These are phyloP conservation scores for Amyelois transitella DNA, from an alignment of 1,140 invertebrate species.

Conservation along the genomic window DNA sequence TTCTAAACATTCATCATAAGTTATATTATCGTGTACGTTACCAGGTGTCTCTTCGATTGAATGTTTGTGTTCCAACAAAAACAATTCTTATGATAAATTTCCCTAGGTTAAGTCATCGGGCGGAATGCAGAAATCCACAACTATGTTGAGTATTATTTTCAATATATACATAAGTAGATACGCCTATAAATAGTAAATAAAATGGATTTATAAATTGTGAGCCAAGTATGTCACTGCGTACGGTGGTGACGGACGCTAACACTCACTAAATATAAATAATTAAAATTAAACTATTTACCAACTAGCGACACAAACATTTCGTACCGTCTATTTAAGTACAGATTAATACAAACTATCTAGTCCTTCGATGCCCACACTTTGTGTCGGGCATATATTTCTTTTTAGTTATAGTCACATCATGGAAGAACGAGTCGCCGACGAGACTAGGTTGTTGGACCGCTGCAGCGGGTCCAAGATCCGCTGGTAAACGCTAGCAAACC, in stretches of 20 bases:
- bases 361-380: slow-evolving; percentile 50
- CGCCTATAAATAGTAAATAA: slow-evolving; percentile 58
- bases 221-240: slow-evolving; percentile 46
- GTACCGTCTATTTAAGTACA: slow-evolving; percentile 61
- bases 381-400: slow-evolving; percentile 36
- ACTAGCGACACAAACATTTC: slow-evolving; percentile 59
- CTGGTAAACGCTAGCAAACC: too few relatives aligned
- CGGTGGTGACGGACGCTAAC: slow-evolving; percentile 38
- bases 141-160: slow-evolving; percentile 71
- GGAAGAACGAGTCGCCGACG: slow-evolving; percentile 51
- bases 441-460: slow-evolving; percentile 65
- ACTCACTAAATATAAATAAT: slow-evolving; percentile 52
- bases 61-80: slow-evolving; percentile 35
- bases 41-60: slow-evolving; percentile 32
- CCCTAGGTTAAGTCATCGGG: slow-evolving; percentile 67
- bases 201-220: slow-evolving; percentile 56
- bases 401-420: slow-evolving; percentile 47
- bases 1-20: slow-evolving; percentile 20
- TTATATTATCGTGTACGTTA: slow-evolving; percentile 27
- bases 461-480: too few relatives aligned
- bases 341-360: slow-evolving; percentile 35
- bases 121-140: slow-evolving; percentile 73
- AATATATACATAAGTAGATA: slow-evolving; percentile 72
- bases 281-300: slow-evolving; percentile 39
- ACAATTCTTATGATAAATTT: slow-evolving; percentile 57